Conservation (phyloP, 2,888 invertebrate species). For the Trichogramma evanescens region DNA sequence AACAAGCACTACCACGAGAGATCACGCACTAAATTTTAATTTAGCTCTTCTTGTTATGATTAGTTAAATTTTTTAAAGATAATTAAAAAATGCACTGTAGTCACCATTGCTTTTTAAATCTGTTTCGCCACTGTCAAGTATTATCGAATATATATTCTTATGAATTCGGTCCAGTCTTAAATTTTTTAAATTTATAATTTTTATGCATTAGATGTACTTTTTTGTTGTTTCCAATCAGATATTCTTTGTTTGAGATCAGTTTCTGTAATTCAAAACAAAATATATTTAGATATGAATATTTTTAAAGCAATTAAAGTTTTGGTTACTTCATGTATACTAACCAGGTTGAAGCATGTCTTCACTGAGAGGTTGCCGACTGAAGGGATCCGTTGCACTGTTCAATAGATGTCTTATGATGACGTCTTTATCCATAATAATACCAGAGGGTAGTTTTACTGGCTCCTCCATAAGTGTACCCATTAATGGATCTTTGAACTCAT, state of each 20-base stretch:
- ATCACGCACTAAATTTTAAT: conserved; percentile 36
- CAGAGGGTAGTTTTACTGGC: conserved; percentile 87
- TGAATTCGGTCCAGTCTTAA: conserved; percentile 4
- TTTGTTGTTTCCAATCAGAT: conserved; percentile 78
- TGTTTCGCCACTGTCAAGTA: conserved; percentile 18
- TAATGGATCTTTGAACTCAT: conserved; percentile 91
- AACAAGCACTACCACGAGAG: conserved; percentile 39
- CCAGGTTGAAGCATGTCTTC: conserved; percentile 90
- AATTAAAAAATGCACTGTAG: conserved; percentile 24
- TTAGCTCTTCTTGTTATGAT: conserved; percentile 6
- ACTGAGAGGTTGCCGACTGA: conserved; percentile 89
- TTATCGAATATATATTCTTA: conserved; percentile 8
- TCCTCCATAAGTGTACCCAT: conserved; percentile 98
- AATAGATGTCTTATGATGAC: conserved; percentile 89
- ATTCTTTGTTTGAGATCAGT: conserved; percentile 81
- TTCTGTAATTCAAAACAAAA: conserved; percentile 51
- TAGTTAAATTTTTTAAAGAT: conserved; percentile 21
- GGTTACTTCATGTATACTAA: conserved; percentile 41
- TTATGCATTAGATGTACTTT: conserved; percentile 46
- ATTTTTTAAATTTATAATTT: conserved; percentile 3
- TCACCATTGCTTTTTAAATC: conserved; percentile 19
- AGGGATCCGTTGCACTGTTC: conserved; percentile 95
- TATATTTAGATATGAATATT: background rate
- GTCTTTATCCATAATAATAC: conserved; percentile 84
- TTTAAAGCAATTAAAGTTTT: background rate